Percentiles rank a stretch among this genome's conserved stretches.
Conservation (phyloP, 2,113 vertebrate genomes). For the Rhinopomastus cyanomelas region DNA sequence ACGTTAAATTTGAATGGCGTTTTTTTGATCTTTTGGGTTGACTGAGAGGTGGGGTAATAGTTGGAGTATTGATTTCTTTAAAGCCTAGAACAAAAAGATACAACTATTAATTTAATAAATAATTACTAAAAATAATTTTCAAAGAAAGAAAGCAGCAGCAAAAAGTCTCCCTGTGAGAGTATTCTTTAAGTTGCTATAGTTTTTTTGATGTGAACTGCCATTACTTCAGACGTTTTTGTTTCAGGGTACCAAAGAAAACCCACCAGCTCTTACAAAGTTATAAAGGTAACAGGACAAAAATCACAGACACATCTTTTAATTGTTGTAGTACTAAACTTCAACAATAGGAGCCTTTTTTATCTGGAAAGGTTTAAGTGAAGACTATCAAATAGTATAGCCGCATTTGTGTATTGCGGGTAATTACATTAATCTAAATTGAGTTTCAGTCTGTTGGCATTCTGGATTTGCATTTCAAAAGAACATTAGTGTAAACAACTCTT, state of each 20-base stretch:
- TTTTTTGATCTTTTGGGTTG: conserved; percentile 81
- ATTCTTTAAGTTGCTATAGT: background rate
- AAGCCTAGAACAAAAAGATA: conserved; percentile 59
- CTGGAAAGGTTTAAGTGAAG: conserved; percentile 48
- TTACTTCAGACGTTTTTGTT: background rate
- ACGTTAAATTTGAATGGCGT: conserved; percentile 77
- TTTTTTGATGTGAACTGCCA: background rate
- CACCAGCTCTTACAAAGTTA: background rate
- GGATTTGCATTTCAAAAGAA: conserved; percentile 52
- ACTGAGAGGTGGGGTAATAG: conserved; percentile 69
- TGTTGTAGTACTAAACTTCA: conserved; percentile 43
- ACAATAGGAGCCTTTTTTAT: conserved; percentile 45
- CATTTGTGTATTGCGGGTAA: conserved; percentile 53
- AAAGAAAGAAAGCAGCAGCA: background rate
- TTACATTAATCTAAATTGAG: conserved; percentile 65
- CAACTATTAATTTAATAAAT: background rate
- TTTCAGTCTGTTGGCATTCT: conserved; percentile 25
- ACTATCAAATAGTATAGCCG: conserved; percentile 42
- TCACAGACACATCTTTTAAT: background rate
- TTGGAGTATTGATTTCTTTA: conserved; percentile 68
- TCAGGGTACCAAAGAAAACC: background rate
- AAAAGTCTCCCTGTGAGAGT: background rate
- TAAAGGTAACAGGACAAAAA: background rate
- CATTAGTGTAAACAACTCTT: conserved; percentile 41
- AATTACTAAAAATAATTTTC: background rate